Evolutionary conservation across 2,888 invertebrate species (phyloP).

Genomic region (Adineta ricciae): DNA sequence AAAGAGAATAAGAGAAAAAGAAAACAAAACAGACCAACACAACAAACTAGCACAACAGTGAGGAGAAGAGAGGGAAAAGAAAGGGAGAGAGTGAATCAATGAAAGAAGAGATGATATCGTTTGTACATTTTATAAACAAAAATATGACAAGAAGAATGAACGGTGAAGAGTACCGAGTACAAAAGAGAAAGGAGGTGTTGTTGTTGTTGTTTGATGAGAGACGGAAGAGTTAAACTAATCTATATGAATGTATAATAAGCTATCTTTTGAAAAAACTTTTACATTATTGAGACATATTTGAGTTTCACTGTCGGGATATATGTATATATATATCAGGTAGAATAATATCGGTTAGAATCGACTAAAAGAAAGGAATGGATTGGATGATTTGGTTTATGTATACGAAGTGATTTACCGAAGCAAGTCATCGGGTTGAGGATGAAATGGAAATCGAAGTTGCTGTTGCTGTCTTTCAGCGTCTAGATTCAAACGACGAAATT

Average conservation of each 20-base stretch:
- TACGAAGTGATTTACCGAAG: background rate
- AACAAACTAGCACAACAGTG: background rate
- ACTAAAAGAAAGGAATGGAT: background rate
- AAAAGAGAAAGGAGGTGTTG: background rate
- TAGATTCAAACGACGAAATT: slow-evolving; percentile 5
- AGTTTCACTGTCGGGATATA: background rate
- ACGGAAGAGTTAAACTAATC: background rate
- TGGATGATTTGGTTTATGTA: background rate
- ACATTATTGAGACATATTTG: background rate
- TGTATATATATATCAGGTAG: too few species aligned
- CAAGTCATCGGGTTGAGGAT: background rate
- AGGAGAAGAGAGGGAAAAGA: background rate
- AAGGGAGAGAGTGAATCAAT: too few species aligned
- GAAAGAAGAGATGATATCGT: background rate
- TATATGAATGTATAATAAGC: background rate
- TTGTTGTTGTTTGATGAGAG: background rate
- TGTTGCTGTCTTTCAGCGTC: background rate
- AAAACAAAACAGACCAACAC: slow-evolving; percentile 7
- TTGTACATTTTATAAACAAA: slow-evolving; percentile 6
- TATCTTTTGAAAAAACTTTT: background rate
- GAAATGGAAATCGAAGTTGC: background rate
- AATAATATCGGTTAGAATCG: background rate
- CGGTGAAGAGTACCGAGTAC: background rate
- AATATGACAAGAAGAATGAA: background rate
- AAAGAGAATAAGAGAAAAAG: background rate